Evolutionary conservation across 2,888 invertebrate genomes (phyloP), one percentile per base, ranked within the genome.

Genomic region (Allolobophora icterica): DNA sequence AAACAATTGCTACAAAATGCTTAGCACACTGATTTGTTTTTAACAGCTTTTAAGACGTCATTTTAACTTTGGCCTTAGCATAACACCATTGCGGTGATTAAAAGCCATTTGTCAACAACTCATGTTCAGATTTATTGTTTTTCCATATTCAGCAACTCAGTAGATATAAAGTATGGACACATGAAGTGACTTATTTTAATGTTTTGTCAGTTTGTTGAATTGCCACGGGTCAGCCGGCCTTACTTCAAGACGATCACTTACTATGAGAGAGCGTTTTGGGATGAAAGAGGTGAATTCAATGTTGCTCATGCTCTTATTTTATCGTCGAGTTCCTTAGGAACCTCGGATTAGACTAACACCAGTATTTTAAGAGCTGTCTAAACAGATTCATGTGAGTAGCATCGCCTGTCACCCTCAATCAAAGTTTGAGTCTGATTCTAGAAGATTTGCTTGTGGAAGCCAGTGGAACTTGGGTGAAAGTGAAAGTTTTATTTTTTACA

Each of bases 121-220:
- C 71, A 71, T 3, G 8, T 71, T 71, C 30, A 71, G 17, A 30
- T 71, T n/a, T n/a, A n/a, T 11, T 71, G 30, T 8, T 13, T 30
- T n/a, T 8, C 17, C 8, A 1, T n/a, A n/a, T 71, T n/a, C 11
- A 71, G 30, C n/a, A n/a, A n/a, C 71, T 71, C 5, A n/a, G n/a
- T 71, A 71, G n/a, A 71, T n/a, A 71, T 11, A 71, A n/a, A 71
- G 1, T 13, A 71, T 71, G n/a, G n/a, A n/a, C n/a, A n/a, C n/a
- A n/a, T n/a, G n/a, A n/a, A n/a, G n/a, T n/a, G 52, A 52, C 52
- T 24, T 24, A 30, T 71, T 30, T 71, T 30, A 71, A 8, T 71
- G 30, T 35, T 89, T 52, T 89, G 34, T 89, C 34, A 89, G 89
- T 89, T 89, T 89, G 89, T 34, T 89, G 89, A 89, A 33, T 30